Evolutionary conservation across 2,888 invertebrate genomes (phyloP).

Genomic region (Limenitis arthemis): DNA sequence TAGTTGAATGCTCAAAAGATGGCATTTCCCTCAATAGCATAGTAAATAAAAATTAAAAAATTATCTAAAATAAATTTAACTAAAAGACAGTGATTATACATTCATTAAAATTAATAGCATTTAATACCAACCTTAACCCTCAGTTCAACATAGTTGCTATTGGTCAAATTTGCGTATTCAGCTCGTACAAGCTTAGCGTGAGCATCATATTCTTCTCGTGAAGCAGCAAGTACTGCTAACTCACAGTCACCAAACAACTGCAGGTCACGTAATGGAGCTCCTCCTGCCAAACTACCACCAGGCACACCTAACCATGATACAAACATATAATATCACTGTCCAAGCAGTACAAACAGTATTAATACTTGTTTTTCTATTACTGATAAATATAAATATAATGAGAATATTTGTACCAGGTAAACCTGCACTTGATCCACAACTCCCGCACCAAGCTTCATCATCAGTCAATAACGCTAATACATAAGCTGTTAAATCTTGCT

Average conservation of each 20-base stretch:
- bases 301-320: not conserved
- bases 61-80: too few species aligned
- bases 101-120: not conserved
- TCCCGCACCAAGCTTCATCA: conserved; percentile 47
- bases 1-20: not conserved
- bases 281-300: conserved; percentile 25
- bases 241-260: conserved; percentile 61
- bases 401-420: conserved; percentile 1
- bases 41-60: not conserved
- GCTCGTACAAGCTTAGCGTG: conserved; percentile 56
- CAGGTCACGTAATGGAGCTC: conserved; percentile 40
- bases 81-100: not conserved
- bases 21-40: not conserved
- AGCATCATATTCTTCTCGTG: conserved; percentile 48
- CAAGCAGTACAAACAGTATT: not conserved
- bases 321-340: not conserved
- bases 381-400: too few species aligned
- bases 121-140: not conserved
- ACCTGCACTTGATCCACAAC: conserved; percentile 31
- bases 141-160: conserved; percentile 46
- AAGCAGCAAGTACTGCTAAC: conserved; percentile 54
- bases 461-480: conserved; percentile 57
- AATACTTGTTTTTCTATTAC: too few species aligned
- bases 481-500: conserved; percentile 60
- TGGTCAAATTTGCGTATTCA: conserved; percentile 48